Percentiles rank a stretch among this genome's conserved stretches.
These are phyloP conservation scores for Pammene fasciana DNA, from an alignment of 2,888 invertebrate species.

Conservation along the genomic window DNA sequence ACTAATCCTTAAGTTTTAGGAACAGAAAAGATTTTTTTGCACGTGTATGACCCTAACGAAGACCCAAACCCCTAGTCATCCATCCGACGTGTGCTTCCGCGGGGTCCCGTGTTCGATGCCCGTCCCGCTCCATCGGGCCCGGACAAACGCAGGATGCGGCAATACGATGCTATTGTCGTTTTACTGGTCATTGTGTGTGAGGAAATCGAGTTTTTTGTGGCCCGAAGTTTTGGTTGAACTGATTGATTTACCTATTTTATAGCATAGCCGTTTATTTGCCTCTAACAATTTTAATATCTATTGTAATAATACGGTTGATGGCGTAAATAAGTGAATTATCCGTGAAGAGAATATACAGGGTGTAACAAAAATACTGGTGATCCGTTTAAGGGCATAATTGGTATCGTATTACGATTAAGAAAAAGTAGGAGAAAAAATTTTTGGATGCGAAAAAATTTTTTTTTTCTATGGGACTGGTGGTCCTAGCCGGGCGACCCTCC, in stretches of 20 bases:
- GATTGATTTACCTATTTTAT: constrained; percentile 1
- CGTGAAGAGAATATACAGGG: no score
- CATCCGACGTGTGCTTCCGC: constrained; percentile 30
- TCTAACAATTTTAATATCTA: no score
- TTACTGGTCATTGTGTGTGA: constrained; percentile 15
- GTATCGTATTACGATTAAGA: no score
- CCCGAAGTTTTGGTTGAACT: neutral
- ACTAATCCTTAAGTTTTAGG: no score
- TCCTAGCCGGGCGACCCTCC: no score
- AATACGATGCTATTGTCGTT: constrained; percentile 26
- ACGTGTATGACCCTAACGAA: neutral
- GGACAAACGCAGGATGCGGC: constrained; percentile 29
- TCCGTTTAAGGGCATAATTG: no score
- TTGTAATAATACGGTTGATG: no score
- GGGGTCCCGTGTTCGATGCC: constrained; percentile 18
- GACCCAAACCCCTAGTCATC: constrained; percentile 15
- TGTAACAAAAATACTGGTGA: no score
- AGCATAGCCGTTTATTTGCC: neutral
- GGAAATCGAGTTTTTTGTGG: constrained; percentile 28
- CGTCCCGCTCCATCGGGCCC: constrained; percentile 25
- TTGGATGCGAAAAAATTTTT: no score
- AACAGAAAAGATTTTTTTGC: neutral
- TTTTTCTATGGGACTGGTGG: no score
- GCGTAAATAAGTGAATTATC: no score
- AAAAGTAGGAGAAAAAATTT: no score